Percentiles rank a stretch among this genome's conserved stretches.
phyloP scores from a whole-genome alignment of 2,888 invertebrate genomes.

The Lasioglossum villosulum region DNA sequence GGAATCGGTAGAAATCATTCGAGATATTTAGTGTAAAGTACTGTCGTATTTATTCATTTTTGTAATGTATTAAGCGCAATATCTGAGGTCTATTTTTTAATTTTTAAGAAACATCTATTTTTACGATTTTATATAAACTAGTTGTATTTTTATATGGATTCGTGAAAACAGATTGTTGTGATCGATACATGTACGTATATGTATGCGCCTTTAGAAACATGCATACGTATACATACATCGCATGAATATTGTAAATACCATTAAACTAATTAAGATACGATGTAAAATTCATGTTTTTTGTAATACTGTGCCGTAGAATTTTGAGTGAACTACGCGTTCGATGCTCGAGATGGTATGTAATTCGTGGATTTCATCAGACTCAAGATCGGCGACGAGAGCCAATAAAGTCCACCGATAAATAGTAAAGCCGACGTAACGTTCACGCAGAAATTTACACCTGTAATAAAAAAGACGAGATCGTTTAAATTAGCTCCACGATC shows the following conservation, averaged over 20 bases:
- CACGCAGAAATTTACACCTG: slow-evolving; percentile 67
- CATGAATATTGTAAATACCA: slow-evolving; percentile 55
- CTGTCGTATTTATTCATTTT: slow-evolving; percentile 41
- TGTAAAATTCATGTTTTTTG: slow-evolving; percentile 35
- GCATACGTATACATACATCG: neutral
- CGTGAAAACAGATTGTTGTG: slow-evolving; percentile 46
- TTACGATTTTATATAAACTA: slow-evolving; percentile 55
- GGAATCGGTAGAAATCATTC: slow-evolving; percentile 14
- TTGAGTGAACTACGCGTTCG: slow-evolving; percentile 31
- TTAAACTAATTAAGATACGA: slow-evolving; percentile 45
- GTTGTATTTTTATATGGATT: slow-evolving; percentile 46
- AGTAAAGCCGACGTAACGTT: slow-evolving; percentile 66
- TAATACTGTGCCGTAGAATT: slow-evolving; percentile 23
- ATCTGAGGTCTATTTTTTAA: slow-evolving; percentile 47
- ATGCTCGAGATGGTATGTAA: slow-evolving; percentile 15
- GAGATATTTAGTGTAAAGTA: slow-evolving; percentile 21
- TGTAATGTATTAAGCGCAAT: slow-evolving; percentile 32
- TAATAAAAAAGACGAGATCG: slow-evolving; percentile 43
- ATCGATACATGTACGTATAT: slow-evolving; percentile 29
- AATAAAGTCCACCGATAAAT: slow-evolving; percentile 73
- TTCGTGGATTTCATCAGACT: slow-evolving; percentile 65
- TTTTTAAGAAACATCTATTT: slow-evolving; percentile 48
- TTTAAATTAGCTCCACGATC: neutral
- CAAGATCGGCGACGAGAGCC: slow-evolving; percentile 68
- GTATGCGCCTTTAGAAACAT: neutral